A percentile compares a stretch with the other conserved stretches of the same genome.
Evolutionary conservation across 2,113 vertebrate genomes (phyloP).

Genomic region (Castor canadensis): DNA sequence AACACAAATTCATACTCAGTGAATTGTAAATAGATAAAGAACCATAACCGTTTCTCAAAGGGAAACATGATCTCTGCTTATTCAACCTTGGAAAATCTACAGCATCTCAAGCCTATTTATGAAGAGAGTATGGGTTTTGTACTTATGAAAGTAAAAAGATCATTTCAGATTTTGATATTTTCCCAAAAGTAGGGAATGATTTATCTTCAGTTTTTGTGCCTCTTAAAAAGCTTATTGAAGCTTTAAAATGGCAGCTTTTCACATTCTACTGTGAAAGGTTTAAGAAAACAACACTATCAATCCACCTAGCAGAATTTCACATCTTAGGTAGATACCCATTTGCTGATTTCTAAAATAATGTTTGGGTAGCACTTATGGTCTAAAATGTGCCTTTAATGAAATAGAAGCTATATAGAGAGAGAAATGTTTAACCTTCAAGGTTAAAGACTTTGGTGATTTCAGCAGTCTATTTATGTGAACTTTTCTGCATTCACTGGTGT

Average conservation of each 20-base stretch:
- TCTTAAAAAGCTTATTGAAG: background rate
- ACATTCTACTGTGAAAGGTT: constrained; percentile 10
- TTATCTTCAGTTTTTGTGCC: background rate
- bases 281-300: constrained; percentile 5
- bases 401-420: background rate
- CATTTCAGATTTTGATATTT: background rate
- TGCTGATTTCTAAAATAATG: background rate
- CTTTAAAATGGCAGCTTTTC: constrained; percentile 21
- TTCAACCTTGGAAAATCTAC: background rate
- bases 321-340: background rate
- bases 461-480: background rate
- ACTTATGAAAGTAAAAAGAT: constrained; percentile 25
- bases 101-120: background rate
- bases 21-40: constrained; percentile 4
- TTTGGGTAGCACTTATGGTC: background rate
- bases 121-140: background rate
- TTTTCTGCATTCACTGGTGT: background rate
- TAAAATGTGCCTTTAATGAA: constrained; percentile 13
- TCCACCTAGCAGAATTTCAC: background rate
- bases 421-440: background rate
- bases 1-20: background rate
- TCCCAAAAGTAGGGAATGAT: background rate
- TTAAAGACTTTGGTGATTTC: constrained; percentile 13
- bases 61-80: constrained; percentile 11
- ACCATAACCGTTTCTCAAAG: constrained; percentile 13